Evolutionary conservation across 2,113 vertebrate species (phyloP), one percentile per base, ranked within the genome.

Genomic region (Emydura subglobosa): DNA sequence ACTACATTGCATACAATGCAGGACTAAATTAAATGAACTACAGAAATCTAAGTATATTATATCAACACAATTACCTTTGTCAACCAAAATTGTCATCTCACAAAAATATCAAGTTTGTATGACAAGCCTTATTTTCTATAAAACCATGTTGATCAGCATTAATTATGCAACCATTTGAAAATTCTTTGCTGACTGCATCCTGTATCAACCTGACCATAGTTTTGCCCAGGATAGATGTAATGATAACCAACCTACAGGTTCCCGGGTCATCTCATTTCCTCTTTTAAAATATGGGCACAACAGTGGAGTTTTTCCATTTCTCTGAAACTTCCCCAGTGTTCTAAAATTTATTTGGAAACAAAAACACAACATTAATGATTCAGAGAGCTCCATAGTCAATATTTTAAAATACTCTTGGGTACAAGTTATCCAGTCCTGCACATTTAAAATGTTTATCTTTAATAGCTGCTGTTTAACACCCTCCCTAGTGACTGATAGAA

Each of bases 201-300:
- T 22, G 1, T 65, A 92, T 50, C 57, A 91, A 44, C 39, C 53
- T 88, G 87, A 47, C 80, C 44, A 78, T 12, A 17, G 57, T 83
- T 95, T 94, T 93, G 29, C 65, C 47, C 34, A 78, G 42, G 79
- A 94, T n/a, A 61, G 55, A 89, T 50, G 87, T 65, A 44, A 91
- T 88, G 24, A 4, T 85, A 81, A 88, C 53, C 12, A 96, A 7
- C 61, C 59, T 74, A 24, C 1, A 61, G 31, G 61, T 59, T 96
- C 87, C 16, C 82, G 81, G 21, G 76, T 87, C 29, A 91, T 90
- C 74, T 55, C 25, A 90, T 22, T 82, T 5, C 1, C 81, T 85
- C 76, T 91, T 95, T 74, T 82, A 8, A 65, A 50, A 89, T 83
- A 39, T 2, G 59, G 29, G 9, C 47, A 78, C 11, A 27, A 78